A percentile compares a stretch with the other conserved stretches of the same genome.
phyloP scores from a whole-genome alignment of 2,888 invertebrate species.

The Biston stratarius region DNA sequence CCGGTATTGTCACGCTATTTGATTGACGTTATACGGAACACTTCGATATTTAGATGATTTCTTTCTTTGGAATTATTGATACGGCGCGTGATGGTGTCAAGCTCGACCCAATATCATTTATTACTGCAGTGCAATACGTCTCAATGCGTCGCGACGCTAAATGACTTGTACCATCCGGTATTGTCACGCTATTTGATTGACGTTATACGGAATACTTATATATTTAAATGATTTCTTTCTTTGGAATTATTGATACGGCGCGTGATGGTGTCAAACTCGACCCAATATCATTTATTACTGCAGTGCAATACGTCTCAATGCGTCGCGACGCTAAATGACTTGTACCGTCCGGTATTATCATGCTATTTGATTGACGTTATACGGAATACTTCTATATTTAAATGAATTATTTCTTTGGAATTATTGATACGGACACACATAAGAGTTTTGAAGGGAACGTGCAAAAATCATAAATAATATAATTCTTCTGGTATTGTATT shows the following conservation, averaged over 20 bases:
- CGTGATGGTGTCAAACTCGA: background rate
- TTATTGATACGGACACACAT: background rate
- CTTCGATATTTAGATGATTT: slow-evolving; percentile 26
- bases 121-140: slow-evolving; percentile 28
- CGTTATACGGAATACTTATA: slow-evolving; percentile 45
- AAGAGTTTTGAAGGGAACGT: too few species aligned
- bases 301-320: slow-evolving; percentile 31
- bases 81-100: background rate
- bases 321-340: slow-evolving; percentile 58
- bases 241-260: slow-evolving; percentile 15
- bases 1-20: slow-evolving; percentile 61
- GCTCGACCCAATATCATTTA: background rate
- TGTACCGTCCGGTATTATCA: slow-evolving; percentile 61
- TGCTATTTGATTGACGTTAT: slow-evolving; percentile 60
- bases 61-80: slow-evolving; percentile 18
- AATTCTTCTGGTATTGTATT: too few species aligned
- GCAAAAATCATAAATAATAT: too few species aligned
- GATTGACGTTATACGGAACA: slow-evolving; percentile 56
- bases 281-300: background rate
- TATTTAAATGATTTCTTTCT: slow-evolving; percentile 22
- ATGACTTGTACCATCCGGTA: slow-evolving; percentile 59
- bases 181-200: slow-evolving; percentile 65
- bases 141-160: slow-evolving; percentile 51
- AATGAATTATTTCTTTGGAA: slow-evolving; percentile 13
- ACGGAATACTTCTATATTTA: slow-evolving; percentile 36